phyloP scores from a whole-genome alignment of 2,888 invertebrate genomes.

The Drosophila paracracens region DNA sequence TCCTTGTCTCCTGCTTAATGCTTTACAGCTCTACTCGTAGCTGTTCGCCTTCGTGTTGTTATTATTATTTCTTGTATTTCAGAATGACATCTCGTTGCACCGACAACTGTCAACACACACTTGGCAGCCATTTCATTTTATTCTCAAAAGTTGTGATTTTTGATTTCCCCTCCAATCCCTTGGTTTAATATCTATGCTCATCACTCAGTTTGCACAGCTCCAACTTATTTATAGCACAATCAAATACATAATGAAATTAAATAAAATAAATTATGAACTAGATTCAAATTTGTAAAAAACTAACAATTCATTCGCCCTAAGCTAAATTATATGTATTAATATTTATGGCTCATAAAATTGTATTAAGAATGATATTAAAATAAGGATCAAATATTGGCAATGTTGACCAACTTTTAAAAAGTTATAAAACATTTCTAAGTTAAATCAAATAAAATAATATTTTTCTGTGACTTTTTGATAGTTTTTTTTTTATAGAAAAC shows the following conservation, averaged over 20 bases:
- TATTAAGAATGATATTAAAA: background rate
- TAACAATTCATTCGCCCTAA: background rate
- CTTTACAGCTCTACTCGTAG: conserved; percentile 30
- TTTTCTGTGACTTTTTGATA: no score
- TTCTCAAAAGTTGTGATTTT: conserved; percentile 8
- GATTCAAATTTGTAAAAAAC: background rate
- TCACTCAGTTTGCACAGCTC: background rate
- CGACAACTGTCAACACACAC: conserved; percentile 79
- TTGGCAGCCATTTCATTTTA: conserved; percentile 78
- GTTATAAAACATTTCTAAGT: background rate
- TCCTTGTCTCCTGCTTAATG: conserved; percentile 29
- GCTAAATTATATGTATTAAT: background rate
- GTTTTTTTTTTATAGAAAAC: background rate
- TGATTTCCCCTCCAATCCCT: background rate
- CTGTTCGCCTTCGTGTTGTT: conserved; percentile 33
- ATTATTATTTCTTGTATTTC: conserved; percentile 51
- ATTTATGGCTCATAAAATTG: background rate
- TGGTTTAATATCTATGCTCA: background rate
- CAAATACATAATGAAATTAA: background rate
- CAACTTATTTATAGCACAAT: background rate
- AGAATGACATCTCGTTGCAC: conserved; percentile 79
- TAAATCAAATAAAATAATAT: background rate
- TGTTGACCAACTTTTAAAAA: background rate
- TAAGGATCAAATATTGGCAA: background rate
- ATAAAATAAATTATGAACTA: background rate